phyloP scores from a whole-genome alignment of 2,797 vertebrate species.

The Premnoplex brunnescens region DNA sequence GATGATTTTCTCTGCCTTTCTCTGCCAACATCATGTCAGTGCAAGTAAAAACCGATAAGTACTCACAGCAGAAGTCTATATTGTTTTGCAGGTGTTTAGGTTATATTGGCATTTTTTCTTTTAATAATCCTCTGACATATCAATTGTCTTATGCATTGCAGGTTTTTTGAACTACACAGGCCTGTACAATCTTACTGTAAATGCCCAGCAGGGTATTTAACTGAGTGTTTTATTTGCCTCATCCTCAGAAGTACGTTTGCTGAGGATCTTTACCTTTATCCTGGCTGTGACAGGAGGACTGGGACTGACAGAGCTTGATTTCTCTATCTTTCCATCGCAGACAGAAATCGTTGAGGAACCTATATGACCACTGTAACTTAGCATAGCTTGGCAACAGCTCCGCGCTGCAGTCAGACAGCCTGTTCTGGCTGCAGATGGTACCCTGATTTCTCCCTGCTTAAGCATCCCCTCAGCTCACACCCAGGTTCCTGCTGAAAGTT shows the following conservation, averaged over 20 bases:
- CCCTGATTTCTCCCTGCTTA: constrained; percentile 21
- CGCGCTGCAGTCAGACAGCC: constrained; percentile 26
- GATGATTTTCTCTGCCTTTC: neutral
- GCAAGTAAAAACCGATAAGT: neutral
- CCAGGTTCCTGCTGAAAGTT: neutral
- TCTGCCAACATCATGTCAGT: neutral
- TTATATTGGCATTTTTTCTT: neutral
- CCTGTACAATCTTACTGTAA: neutral
- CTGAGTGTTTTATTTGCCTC: neutral
- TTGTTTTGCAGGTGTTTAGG: neutral
- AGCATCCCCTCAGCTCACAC: constrained; percentile 15
- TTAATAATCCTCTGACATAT: neutral
- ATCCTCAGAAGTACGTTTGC: neutral
- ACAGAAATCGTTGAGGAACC: neutral
- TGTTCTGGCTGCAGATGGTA: constrained; percentile 59
- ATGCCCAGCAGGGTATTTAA: neutral
- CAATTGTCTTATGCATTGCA: neutral
- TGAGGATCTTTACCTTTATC: neutral
- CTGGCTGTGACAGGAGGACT: neutral
- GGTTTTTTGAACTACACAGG: neutral
- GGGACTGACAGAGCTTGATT: neutral
- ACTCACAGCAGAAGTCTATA: neutral
- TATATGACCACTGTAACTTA: constrained; percentile 2
- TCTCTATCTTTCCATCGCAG: neutral
- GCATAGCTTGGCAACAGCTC: constrained; percentile 31